These are phyloP conservation scores for Brotula barbata DNA, from an alignment of 2,797 vertebrate species.

Conservation along the genomic window DNA sequence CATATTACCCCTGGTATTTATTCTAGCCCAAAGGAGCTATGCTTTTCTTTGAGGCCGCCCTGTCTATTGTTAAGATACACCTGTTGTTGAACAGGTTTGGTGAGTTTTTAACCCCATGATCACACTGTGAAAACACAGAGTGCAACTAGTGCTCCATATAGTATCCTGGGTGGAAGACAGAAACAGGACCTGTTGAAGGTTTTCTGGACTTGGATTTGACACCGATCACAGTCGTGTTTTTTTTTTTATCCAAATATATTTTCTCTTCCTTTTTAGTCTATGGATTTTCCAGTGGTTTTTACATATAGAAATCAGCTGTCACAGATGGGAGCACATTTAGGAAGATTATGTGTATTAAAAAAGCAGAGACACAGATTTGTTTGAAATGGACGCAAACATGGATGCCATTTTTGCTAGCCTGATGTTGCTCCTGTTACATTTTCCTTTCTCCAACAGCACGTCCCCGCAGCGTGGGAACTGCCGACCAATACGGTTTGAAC, in stretches of 20 bases:
- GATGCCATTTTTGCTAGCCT: conserved; percentile 33
- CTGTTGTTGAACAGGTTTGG: conserved; percentile 66
- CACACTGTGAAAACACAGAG: neutral
- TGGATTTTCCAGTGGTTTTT: conserved; percentile 31
- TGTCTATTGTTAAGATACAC: conserved; percentile 60
- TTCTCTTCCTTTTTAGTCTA: neutral
- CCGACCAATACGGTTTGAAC: conserved; percentile 96
- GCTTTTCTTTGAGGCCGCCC: conserved; percentile 21
- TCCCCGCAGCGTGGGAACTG: conserved; percentile 92
- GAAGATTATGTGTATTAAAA: conserved; percentile 11
- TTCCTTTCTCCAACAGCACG: conserved; percentile 79
- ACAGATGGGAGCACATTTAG: conserved; percentile 20
- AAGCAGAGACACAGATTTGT: conserved; percentile 1
- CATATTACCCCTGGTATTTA: neutral
- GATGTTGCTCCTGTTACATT: conserved; percentile 47
- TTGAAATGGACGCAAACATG: conserved; percentile 50
- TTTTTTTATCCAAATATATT: too few species aligned
- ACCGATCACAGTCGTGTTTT: too few species aligned
- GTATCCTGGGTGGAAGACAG: conserved; percentile 15
- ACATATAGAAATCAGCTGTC: conserved; percentile 22
- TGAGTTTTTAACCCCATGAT: conserved; percentile 30
- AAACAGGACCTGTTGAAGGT: neutral
- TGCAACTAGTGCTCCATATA: conserved; percentile 25
- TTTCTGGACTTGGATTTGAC: too few species aligned
- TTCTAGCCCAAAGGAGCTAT: conserved; percentile 21